Conservation (phyloP, 2,888 invertebrate genomes). For the Pollenia angustigena region DNA sequence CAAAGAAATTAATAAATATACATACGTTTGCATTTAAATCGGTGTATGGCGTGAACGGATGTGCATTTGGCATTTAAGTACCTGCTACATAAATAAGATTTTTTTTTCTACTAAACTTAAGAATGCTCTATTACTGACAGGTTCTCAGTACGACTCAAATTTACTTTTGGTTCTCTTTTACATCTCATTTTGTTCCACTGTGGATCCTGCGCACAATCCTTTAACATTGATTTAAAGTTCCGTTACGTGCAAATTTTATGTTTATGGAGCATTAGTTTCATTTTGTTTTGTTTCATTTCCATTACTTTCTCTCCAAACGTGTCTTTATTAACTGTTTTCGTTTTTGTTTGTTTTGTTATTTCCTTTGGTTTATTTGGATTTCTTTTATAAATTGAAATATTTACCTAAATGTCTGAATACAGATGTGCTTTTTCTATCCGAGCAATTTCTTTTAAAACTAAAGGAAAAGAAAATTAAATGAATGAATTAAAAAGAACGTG, state of each 20-base stretch:
- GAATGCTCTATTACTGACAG: constrained; percentile 33
- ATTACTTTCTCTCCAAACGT: constrained; percentile 68
- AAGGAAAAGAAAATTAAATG: too few species aligned
- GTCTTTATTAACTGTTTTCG: constrained; percentile 58
- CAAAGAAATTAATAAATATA: not conserved
- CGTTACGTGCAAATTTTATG: constrained; percentile 12
- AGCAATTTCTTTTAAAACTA: not conserved
- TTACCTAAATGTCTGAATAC: constrained; percentile 59
- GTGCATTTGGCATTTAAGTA: not conserved
- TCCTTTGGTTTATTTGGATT: constrained; percentile 46
- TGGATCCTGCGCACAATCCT: constrained; percentile 40
- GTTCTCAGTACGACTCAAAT: not conserved
- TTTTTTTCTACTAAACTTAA: not conserved
- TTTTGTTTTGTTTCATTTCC: constrained; percentile 63
- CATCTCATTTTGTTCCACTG: not conserved
- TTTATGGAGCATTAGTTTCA: constrained; percentile 9
- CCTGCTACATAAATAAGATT: constrained; percentile 1
- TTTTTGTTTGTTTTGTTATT: constrained; percentile 29
- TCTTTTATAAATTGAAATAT: constrained; percentile 58
- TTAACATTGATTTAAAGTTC: not conserved
- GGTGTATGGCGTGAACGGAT: not conserved
- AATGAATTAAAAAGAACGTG: too few species aligned
- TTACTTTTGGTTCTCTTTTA: not conserved
- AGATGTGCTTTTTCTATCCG: constrained; percentile 39
- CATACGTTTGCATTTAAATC: not conserved